These are phyloP conservation scores for Cyclopterus lumpus DNA, from an alignment of 2,797 vertebrate genomes.

Conservation along the genomic window DNA sequence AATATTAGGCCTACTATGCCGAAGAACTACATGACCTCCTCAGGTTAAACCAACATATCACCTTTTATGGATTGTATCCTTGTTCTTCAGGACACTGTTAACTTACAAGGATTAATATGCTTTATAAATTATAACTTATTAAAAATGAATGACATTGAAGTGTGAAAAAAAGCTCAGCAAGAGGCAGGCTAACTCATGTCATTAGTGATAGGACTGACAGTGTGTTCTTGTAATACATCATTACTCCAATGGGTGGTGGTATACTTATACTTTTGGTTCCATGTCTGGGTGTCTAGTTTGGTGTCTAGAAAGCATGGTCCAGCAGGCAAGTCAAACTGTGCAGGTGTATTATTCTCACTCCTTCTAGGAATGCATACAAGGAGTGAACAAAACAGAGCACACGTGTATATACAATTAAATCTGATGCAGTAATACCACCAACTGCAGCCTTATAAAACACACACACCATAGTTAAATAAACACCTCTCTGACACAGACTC, in stretches of 20 bases:
- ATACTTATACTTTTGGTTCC: not conserved
- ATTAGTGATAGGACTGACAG: not conserved
- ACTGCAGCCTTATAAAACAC: not conserved
- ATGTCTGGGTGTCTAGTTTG: slow-evolving; percentile 22
- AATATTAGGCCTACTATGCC: not conserved
- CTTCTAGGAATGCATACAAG: slow-evolving; percentile 17
- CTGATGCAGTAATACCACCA: not conserved
- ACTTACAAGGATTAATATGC: not conserved
- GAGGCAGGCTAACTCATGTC: not conserved
- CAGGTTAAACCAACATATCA: not conserved
- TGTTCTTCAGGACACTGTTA: not conserved
- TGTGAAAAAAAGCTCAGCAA: not conserved
- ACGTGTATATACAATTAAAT: slow-evolving; percentile 1
- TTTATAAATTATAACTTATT: not conserved
- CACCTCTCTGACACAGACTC: not conserved
- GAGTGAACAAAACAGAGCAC: slow-evolving; percentile 13
- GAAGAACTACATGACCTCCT: not conserved
- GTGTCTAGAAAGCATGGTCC: slow-evolving; percentile 64
- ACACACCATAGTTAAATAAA: not conserved
- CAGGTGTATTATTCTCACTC: slow-evolving; percentile 2
- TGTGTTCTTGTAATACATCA: slow-evolving; percentile 36
- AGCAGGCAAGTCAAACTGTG: slow-evolving; percentile 29
- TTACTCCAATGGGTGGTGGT: slow-evolving; percentile 63
- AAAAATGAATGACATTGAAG: not conserved
- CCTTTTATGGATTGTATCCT: not conserved